Base-by-base conservation (phyloP, 2,797 vertebrate species). In the Pantherophis vulpinus region DNA sequence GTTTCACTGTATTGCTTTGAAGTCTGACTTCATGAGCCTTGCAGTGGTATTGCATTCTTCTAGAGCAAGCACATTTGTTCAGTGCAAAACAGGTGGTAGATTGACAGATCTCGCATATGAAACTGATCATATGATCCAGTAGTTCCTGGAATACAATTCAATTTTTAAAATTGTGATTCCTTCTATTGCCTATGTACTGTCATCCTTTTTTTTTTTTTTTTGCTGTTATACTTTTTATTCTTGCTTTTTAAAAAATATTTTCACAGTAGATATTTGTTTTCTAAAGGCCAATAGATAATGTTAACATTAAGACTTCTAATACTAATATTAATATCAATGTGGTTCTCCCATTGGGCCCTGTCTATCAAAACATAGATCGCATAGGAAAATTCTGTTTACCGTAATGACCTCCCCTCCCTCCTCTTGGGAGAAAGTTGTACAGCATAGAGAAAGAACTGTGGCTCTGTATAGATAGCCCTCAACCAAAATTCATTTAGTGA, bases 1-100 rank as follows among this genome's bases (percentile, higher is more conserved):
- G 88, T 60, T 89, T 90, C n/a, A 47, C 9, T 79, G 63, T 86
- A 47, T 96, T 95, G 92, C 96, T 97, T 95, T 96, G 95, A 97
- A 95, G 95, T 93, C 51, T 23, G 86, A 79, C 92, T 94, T 94
- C 93, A 79, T 87, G 59, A 0, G 59, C 0, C 0, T 95, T 93
- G 96, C 93, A 83, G 89, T 89, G 89, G 91, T 91, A 88, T 83
- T 90, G 18, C 56, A 92, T 83, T 87, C 58, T 93, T 91, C 79
- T 18, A 91, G 91, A 18, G 11, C 42, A 94, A 94, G 89, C 91
- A 2, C 2, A 93, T 16, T 8, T 92, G 94, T 94, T 94, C 93
- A 95, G 91, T 89, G 94, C 74, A 74, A 79, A 93, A 93, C 94
- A 95, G 92, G 83, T 94, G 90, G 74, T 83, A 89, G 66, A 95